These are phyloP conservation scores for Muscicapa comitata DNA, from an alignment of 2,797 vertebrate genomes.

Conservation along the genomic window DNA sequence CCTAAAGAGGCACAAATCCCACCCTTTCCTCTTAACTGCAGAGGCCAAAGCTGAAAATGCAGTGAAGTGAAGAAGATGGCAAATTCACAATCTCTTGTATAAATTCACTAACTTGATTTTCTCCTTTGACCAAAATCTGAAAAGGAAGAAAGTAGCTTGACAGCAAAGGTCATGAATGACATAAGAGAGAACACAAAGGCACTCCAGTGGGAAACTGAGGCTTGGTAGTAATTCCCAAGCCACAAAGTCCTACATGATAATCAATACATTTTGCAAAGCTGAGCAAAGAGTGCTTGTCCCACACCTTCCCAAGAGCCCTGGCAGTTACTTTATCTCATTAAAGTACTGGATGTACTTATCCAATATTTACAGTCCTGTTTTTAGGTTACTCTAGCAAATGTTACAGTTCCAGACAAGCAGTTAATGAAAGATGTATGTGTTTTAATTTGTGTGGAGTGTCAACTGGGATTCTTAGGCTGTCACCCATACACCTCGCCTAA, in stretches of 20 bases:
- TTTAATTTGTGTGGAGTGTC: not conserved
- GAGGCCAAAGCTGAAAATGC: not conserved
- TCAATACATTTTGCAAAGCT: not conserved
- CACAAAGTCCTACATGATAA: not conserved
- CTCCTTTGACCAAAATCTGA: not conserved
- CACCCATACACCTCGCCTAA: not conserved
- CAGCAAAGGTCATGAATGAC: not conserved
- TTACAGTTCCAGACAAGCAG: not conserved
- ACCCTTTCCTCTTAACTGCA: not conserved
- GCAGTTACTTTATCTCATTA: not conserved
- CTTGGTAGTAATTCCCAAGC: not conserved
- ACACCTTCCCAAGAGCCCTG: not conserved
- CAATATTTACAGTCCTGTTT: not conserved
- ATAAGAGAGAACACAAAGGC: not conserved
- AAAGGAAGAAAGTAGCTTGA: not conserved
- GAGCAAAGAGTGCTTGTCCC: not conserved
- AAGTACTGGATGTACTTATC: not conserved
- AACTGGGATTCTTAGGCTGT: not conserved
- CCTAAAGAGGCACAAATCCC: not conserved
- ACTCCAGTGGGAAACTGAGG: not conserved
- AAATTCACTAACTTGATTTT: not conserved
- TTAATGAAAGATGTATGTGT: not conserved
- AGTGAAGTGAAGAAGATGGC: not conserved
- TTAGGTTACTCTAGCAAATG: not conserved
- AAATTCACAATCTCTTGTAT: not conserved